phyloP scores from a whole-genome alignment of 2,888 invertebrate species.

The Chalcosyrphus nemorum region DNA sequence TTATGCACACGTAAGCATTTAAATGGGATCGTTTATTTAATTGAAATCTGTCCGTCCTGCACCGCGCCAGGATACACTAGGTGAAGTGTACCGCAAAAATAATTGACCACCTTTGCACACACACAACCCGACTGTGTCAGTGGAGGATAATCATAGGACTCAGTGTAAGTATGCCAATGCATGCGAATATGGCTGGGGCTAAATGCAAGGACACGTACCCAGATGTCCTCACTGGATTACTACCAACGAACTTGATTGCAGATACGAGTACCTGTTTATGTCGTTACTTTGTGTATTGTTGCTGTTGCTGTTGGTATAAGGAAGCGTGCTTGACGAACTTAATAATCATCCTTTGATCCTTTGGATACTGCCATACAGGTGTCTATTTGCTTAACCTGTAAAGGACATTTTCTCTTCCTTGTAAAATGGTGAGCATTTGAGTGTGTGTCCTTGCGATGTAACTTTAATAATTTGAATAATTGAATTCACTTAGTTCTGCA shows the following conservation, averaged over 20 bases:
- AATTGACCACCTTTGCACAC: conserved; percentile 67
- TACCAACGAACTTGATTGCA: conserved; percentile 44
- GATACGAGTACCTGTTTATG: conserved; percentile 50
- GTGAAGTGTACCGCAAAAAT: conserved; percentile 57
- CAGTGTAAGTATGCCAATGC: conserved; percentile 25
- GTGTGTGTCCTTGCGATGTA: background rate
- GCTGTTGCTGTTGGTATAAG: conserved; percentile 1
- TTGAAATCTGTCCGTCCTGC: conserved; percentile 66
- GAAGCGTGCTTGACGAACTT: conserved; percentile 50
- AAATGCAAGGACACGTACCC: conserved; percentile 62
- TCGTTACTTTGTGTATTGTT: conserved; percentile 27
- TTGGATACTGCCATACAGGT: conserved; percentile 55
- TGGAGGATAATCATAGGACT: conserved; percentile 44
- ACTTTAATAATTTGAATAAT: conserved; percentile 63
- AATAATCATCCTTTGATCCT: conserved; percentile 53
- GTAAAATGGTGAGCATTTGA: background rate
- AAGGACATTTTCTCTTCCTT: background rate
- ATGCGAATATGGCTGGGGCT: conserved; percentile 48
- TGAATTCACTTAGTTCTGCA: conserved; percentile 60
- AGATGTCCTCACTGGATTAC: conserved; percentile 63
- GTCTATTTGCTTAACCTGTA: conserved; percentile 47
- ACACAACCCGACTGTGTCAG: conserved; percentile 2
- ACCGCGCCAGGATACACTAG: conserved; percentile 12
- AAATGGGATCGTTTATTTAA: conserved; percentile 73
- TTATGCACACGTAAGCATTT: conserved; percentile 72